A percentile compares a stretch with the other conserved stretches of the same genome.
Conservation (phyloP, 1,140 invertebrate genomes). For the Drosophila melanica region DNA sequence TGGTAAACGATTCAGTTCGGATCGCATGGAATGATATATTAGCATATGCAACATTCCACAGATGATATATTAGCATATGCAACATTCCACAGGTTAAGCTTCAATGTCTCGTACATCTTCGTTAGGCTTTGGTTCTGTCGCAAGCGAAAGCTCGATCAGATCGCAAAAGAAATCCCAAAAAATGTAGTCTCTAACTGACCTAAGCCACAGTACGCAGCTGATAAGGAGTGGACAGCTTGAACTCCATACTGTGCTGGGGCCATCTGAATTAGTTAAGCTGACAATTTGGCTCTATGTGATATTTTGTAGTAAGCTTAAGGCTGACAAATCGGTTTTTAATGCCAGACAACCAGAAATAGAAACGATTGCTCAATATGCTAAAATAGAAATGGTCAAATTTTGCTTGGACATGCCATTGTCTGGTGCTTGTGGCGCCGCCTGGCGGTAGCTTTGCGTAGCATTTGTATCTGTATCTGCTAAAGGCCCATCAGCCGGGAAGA, state of each 20-base stretch:
- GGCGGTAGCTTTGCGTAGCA: background rate
- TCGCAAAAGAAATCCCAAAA: background rate
- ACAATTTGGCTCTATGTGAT: constrained; percentile 13
- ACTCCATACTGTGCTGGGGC: constrained; percentile 7
- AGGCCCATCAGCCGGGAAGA: constrained; percentile 12
- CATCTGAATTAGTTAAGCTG: constrained; percentile 13
- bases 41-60: no score
- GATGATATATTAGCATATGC: constrained; percentile 5
- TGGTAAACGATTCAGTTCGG: background rate
- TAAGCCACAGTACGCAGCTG: constrained; percentile 30
- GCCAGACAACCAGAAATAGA: constrained; percentile 40
- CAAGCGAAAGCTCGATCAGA: constrained; percentile 4
- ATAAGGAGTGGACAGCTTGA: constrained; percentile 27
- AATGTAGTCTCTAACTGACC: constrained; percentile 38
- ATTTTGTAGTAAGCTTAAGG: constrained; percentile 18
- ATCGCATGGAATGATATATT: constrained; percentile 7
- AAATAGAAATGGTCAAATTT: constrained; percentile 58
- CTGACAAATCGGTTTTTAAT: constrained; percentile 56
- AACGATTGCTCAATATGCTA: constrained; percentile 23
- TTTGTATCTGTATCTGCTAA: constrained; percentile 16
- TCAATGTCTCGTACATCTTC: constrained; percentile 38
- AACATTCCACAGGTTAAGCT: background rate
- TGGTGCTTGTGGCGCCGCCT: constrained; percentile 16
- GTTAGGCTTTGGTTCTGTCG: constrained; percentile 19
- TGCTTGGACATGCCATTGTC: background rate